Evolutionary conservation across 2,797 vertebrate species (phyloP).

Genomic region (Pseudochirops corinnae): DNA sequence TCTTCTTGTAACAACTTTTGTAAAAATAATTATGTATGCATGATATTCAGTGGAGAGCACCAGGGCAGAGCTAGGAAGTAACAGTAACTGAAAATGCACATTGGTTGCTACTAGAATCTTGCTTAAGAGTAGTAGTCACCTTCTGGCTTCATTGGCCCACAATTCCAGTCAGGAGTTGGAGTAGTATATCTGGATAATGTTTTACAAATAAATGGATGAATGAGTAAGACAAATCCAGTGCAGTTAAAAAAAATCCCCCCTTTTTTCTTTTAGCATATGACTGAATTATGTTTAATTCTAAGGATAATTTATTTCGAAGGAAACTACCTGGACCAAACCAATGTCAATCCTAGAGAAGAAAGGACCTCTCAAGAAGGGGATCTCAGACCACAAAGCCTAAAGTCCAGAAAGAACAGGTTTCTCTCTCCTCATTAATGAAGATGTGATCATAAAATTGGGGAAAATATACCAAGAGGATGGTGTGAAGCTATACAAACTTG

Average conservation of each 20-base stretch:
- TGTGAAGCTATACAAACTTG: slow-evolving; percentile 44
- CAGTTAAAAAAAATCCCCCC: too few relatives aligned
- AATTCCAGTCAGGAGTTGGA: neutral
- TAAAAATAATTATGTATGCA: neutral
- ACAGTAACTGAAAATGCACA: neutral
- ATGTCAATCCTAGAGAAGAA: neutral
- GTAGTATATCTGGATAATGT: neutral
- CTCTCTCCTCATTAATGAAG: slow-evolving; percentile 50
- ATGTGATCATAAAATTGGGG: slow-evolving; percentile 42
- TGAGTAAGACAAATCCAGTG: too few relatives aligned
- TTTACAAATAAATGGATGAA: neutral
- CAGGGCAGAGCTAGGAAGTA: neutral
- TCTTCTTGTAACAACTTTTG: too few relatives aligned
- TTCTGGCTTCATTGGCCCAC: neutral
- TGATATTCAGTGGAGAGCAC: neutral
- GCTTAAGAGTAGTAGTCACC: neutral
- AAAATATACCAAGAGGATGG: slow-evolving; percentile 48
- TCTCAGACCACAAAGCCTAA: neutral
- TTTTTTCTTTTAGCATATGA: neutral
- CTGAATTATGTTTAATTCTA: neutral
- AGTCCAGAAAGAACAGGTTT: slow-evolving; percentile 40
- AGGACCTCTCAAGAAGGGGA: neutral
- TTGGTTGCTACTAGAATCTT: neutral
- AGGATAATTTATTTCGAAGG: neutral
- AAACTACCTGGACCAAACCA: neutral